These are phyloP conservation scores for Thaumetopoea pityocampa DNA, from an alignment of 1,140 invertebrate genomes.

Conservation along the genomic window DNA sequence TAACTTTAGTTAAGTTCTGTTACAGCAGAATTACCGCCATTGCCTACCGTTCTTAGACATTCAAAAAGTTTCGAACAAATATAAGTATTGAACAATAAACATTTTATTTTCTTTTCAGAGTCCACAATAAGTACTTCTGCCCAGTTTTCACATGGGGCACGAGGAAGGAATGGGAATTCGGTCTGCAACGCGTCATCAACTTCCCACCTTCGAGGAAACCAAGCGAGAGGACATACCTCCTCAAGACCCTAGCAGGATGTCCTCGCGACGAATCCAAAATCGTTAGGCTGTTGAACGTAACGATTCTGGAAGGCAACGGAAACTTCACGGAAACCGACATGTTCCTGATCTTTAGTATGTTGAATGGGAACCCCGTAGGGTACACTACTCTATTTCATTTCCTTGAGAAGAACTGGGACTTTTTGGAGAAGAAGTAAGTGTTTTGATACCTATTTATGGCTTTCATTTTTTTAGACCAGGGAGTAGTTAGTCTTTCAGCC, in stretches of 20 bases:
- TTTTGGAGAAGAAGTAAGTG: conserved; percentile 79
- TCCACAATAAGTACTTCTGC: conserved; percentile 83
- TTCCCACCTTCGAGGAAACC: conserved; percentile 81
- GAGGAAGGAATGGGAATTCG: conserved; percentile 86
- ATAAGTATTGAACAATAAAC: no score
- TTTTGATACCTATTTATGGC: conserved; percentile 6
- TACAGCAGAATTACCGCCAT: no score
- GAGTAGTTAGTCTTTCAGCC: neutral
- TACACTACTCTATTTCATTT: conserved; percentile 83
- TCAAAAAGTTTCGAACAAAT: no score
- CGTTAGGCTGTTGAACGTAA: conserved; percentile 80
- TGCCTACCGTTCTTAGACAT: no score
- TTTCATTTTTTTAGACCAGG: neutral
- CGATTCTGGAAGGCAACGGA: conserved; percentile 79
- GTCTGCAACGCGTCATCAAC: conserved; percentile 82
- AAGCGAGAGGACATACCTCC: conserved; percentile 83
- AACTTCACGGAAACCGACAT: conserved; percentile 85
- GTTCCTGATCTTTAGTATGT: conserved; percentile 83
- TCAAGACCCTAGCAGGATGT: conserved; percentile 86
- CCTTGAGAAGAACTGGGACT: conserved; percentile 80
- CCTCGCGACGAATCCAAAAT: conserved; percentile 82
- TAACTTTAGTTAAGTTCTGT: no score
- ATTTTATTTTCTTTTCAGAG: no score
- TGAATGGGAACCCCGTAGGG: conserved; percentile 80
- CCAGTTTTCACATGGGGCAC: conserved; percentile 87